A percentile compares a stretch with the other conserved stretches of the same genome.
These are phyloP conservation scores for Pelosia muscerda DNA, from an alignment of 2,888 invertebrate species.

Conservation along the genomic window DNA sequence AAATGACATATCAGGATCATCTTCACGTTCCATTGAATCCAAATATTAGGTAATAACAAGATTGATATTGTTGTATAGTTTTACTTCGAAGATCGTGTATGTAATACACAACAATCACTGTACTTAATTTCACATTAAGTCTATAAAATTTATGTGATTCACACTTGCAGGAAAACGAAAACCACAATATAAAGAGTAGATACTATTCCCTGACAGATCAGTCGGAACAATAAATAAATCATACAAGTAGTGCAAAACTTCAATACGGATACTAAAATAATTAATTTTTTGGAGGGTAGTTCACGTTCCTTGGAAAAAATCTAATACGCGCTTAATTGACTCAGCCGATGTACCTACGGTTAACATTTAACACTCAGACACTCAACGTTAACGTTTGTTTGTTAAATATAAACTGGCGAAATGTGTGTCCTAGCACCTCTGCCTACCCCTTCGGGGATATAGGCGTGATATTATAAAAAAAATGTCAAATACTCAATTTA, in stretches of 20 bases:
- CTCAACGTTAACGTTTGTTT: neutral
- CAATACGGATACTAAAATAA: neutral
- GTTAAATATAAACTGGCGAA: no score
- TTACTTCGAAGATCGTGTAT: neutral
- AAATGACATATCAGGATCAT: neutral
- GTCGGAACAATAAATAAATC: constrained; percentile 4
- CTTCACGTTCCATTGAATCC: no score
- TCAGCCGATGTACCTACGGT: no score
- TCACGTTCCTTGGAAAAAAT: neutral
- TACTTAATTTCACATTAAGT: neutral
- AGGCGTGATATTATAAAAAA: no score
- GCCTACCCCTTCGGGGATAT: no score
- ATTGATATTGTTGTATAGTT: constrained; percentile 1
- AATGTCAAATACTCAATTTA: no score
- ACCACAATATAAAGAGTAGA: neutral
- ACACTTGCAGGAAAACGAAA: neutral
- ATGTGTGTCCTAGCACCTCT: no score
- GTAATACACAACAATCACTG: neutral
- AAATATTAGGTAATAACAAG: neutral
- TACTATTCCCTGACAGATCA: constrained; percentile 3
- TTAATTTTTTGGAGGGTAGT: neutral
- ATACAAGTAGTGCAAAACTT: neutral
- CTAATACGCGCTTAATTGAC: neutral
- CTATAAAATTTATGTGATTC: neutral
- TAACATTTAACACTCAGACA: neutral